Percentiles rank a stretch among this genome's conserved stretches.
Conservation (phyloP, 2,888 invertebrate species). For the Pyrrhosoma nymphula region DNA sequence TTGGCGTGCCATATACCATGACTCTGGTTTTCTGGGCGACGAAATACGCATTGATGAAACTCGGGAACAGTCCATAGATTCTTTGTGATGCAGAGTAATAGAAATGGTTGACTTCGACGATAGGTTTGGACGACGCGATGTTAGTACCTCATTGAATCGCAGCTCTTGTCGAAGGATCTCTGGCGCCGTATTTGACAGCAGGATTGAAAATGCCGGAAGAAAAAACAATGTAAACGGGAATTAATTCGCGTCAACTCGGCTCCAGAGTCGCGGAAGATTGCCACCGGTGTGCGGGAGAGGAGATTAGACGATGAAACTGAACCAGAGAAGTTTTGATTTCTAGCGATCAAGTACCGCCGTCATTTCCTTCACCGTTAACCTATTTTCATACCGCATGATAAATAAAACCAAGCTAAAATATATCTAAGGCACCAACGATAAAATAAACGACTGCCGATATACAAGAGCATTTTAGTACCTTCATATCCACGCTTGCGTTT, state of each 20-base stretch:
- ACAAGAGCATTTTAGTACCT: no score
- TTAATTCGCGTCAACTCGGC: conserved; percentile 29
- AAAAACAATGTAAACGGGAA: neutral
- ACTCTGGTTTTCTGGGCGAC: neutral
- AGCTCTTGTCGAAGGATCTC: conserved; percentile 39
- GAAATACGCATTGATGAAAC: neutral
- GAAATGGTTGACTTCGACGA: neutral
- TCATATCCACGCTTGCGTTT: no score
- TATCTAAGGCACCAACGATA: no score
- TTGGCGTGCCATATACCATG: neutral
- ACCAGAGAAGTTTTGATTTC: neutral
- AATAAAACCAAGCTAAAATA: no score
- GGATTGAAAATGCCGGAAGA: conserved; percentile 23
- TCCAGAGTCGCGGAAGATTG: neutral
- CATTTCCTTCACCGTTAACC: no score
- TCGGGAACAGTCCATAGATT: neutral
- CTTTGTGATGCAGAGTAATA: neutral
- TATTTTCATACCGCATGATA: no score
- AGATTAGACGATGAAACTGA: no score
- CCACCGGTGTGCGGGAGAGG: no score
- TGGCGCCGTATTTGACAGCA: conserved; percentile 56
- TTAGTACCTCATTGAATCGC: conserved; percentile 49
- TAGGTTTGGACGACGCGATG: neutral
- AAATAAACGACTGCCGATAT: no score
- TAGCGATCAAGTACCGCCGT: no score